Conservation (phyloP, 2,113 vertebrate genomes). For the Semnornis frantzii region DNA sequence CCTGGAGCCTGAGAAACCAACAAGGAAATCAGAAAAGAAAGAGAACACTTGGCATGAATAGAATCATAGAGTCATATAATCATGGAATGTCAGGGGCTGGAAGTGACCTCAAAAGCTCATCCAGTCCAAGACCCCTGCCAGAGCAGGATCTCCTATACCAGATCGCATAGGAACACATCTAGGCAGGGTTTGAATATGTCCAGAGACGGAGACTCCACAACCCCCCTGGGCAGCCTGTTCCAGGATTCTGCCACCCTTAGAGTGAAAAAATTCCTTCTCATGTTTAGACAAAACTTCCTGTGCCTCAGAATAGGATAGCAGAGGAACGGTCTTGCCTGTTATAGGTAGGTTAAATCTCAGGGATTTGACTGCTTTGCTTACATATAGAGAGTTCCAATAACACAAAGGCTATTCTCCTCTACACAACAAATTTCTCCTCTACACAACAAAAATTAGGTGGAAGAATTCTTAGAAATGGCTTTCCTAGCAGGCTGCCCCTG, state of each 20-base stretch:
- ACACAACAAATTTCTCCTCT: not conserved
- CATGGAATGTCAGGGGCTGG: too few species aligned
- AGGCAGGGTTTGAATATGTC: too few species aligned
- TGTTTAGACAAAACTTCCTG: too few species aligned
- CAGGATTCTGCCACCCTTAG: too few species aligned
- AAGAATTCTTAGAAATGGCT: not conserved
- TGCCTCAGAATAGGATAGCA: not conserved
- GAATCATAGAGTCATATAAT: too few species aligned
- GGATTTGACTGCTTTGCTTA: not conserved
- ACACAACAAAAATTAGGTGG: not conserved
- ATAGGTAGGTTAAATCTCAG: not conserved
- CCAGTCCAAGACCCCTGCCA: too few species aligned
- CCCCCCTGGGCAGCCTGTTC: too few species aligned
- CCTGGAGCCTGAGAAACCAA: not conserved
- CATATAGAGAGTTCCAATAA: not conserved
- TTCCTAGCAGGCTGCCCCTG: not conserved
- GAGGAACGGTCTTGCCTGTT: not conserved
- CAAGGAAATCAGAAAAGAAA: not conserved
- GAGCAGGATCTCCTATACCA: too few species aligned
- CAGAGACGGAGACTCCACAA: too few species aligned
- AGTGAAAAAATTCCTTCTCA: too few species aligned
- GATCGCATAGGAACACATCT: too few species aligned
- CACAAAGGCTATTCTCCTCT: not conserved
- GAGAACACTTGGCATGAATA: not conserved
- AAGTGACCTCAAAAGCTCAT: too few species aligned